Conservation (phyloP, 2,113 vertebrate genomes). For the Chloropsis hardwickii region DNA sequence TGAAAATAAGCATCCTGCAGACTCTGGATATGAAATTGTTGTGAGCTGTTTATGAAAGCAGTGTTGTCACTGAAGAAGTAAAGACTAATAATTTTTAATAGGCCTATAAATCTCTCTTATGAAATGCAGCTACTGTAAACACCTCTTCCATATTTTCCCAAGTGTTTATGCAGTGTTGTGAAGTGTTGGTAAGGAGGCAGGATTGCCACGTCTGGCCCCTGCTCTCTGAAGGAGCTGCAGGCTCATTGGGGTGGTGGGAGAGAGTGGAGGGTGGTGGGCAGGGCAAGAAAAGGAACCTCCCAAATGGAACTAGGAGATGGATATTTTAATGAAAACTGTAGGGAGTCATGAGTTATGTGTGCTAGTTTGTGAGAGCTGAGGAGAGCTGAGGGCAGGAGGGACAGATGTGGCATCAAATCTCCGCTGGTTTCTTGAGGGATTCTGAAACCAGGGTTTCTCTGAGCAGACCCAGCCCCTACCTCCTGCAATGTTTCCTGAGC, state of each 20-base stretch:
- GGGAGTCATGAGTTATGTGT: neutral
- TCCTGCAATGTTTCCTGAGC: neutral
- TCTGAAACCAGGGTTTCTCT: neutral
- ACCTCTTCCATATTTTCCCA: constrained; percentile 46
- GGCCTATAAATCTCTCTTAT: constrained; percentile 62
- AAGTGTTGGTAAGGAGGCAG: constrained; percentile 30
- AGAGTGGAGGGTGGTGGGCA: neutral
- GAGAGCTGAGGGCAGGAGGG: neutral
- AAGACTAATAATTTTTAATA: constrained; percentile 67
- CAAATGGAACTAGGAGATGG: neutral
- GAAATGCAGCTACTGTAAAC: constrained; percentile 65
- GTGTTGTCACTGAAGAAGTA: constrained; percentile 30
- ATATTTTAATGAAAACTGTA: neutral
- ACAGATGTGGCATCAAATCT: neutral
- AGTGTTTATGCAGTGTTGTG: constrained; percentile 41
- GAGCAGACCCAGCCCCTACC: neutral
- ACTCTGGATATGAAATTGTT: neutral
- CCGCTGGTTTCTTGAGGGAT: neutral
- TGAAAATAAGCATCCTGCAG: constrained; percentile 45
- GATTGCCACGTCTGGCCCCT: constrained; percentile 18
- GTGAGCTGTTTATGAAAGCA: neutral
- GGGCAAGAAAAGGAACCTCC: neutral
- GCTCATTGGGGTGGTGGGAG: neutral
- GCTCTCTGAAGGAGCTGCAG: neutral
- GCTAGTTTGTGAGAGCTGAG: neutral